phyloP scores from a whole-genome alignment of 2,797 vertebrate genomes.

The Scomberomorus guttatus region DNA sequence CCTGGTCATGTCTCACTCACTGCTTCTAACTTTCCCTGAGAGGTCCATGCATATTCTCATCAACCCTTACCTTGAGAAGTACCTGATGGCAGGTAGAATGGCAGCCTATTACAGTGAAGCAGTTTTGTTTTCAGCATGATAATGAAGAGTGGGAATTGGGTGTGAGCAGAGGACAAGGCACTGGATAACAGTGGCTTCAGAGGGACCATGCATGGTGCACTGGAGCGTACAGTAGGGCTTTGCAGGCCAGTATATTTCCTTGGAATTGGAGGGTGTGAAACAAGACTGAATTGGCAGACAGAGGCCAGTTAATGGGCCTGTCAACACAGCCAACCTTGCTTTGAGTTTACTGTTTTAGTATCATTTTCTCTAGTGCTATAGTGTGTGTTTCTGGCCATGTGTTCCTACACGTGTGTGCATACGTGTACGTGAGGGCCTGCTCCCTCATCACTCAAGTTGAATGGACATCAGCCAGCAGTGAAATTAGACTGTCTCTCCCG shows the following conservation, averaged over 20 bases:
- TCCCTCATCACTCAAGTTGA: constrained; percentile 81
- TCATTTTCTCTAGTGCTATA: constrained; percentile 52
- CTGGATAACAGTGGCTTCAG: constrained; percentile 44
- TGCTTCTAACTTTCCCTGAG: constrained; percentile 65
- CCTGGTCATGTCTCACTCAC: constrained; percentile 70
- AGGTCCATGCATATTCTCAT: constrained; percentile 71
- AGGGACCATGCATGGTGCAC: constrained; percentile 54
- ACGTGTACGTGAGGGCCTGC: constrained; percentile 52
- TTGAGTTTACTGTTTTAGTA: constrained; percentile 68
- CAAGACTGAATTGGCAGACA: constrained; percentile 71
- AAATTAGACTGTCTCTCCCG: constrained; percentile 84
- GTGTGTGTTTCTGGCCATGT: constrained; percentile 40
- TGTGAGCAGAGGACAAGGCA: constrained; percentile 47
- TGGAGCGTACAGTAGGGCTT: constrained; percentile 68
- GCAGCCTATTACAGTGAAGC: constrained; percentile 64
- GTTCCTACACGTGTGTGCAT: constrained; percentile 33
- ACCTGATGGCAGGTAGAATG: constrained; percentile 66
- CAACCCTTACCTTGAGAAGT: constrained; percentile 58
- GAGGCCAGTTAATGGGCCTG: constrained; percentile 82
- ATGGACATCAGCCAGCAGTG: constrained; percentile 80
- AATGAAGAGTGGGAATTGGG: constrained; percentile 61
- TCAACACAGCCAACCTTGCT: constrained; percentile 74
- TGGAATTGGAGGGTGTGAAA: constrained; percentile 72
- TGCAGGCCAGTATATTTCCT: constrained; percentile 67
- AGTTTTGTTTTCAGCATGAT: constrained; percentile 70